Base-by-base conservation (phyloP, 2,113 vertebrate genomes). In the Cebidichthys violaceus region DNA sequence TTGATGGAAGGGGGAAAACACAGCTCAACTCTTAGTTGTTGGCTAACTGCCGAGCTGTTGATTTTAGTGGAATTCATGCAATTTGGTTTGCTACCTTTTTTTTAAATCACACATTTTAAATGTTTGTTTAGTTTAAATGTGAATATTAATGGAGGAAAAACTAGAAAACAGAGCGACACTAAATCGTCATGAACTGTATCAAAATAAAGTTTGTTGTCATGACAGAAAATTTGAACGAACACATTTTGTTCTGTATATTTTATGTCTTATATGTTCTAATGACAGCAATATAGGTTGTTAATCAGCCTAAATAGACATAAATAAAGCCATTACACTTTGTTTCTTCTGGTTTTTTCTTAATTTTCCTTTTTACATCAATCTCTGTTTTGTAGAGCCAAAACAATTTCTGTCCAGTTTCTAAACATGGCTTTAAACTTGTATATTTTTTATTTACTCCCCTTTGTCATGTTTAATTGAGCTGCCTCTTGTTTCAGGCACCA, bases 401-500 rank as follows among this genome's bases (percentile, higher is more conserved):
- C 35, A 4, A 35, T 4, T 35, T 35, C 4, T 35, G 1, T 4
- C 35, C 35, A 7, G 35, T 35, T 35, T 35, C 35, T 5, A 1
- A 35, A 5, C 2, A 9, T 37, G 7, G 35, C 35, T 37, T 37
- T 37, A 37, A 37, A 37, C 35, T 39, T 39, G 37, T 8, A 39
- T 39, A 13, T n/a, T 41, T 41, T 41, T 41, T 11, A 41, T 41
- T 41, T 9, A 37, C 37, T 37, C 37, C 8, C 37, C 9, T 9
- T 37, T 37, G n/a, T n/a, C n/a, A n/a, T n/a, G n/a, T n/a, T n/a
- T n/a, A n/a, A n/a, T n/a, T n/a, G n/a, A n/a, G n/a, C n/a, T n/a
- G n/a, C n/a, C n/a, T n/a, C n/a, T n/a, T n/a, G 15, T 71, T 72
- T 47, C 85, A 97, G 96, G 96, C 29, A 96, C 95, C 0, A 86